A percentile compares a stretch with the other conserved stretches of the same genome.
Evolutionary conservation across 2,113 vertebrate species (phyloP).

Genomic region (Gobio gobio): DNA sequence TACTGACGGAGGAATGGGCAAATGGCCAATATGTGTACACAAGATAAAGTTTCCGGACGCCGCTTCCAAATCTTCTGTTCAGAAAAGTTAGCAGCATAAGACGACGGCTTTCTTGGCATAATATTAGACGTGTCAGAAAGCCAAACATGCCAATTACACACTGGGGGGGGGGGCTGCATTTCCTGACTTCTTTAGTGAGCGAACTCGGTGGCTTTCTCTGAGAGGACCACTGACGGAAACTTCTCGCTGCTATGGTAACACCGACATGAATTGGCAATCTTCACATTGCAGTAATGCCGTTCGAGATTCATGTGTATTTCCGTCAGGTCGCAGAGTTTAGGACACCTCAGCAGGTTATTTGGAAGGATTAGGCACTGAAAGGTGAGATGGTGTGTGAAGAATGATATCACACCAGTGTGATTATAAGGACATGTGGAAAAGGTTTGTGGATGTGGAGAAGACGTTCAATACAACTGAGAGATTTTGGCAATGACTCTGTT

Average conservation of each 20-base stretch:
- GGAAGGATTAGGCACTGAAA: no score
- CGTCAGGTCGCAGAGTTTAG: neutral
- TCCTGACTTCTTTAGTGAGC: neutral
- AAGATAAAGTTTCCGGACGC: neutral
- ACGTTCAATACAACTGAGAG: neutral
- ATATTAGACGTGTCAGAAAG: neutral
- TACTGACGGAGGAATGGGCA: neutral
- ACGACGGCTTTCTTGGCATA: neutral
- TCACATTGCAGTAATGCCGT: neutral
- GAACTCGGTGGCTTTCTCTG: neutral
- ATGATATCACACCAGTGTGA: no score
- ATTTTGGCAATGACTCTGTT: neutral
- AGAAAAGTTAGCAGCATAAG: neutral
- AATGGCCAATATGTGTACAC: neutral
- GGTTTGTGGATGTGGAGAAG: neutral
- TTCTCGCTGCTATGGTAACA: neutral
- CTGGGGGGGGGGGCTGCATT: neutral
- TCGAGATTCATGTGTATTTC: neutral
- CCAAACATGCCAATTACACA: constrained; percentile 8
- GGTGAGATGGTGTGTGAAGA: neutral
- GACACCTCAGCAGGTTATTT: neutral
- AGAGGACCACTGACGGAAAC: constrained; percentile 20
- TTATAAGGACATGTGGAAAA: neutral
- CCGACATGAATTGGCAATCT: neutral
- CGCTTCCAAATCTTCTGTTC: neutral